These are phyloP conservation scores for Harlomillsia oculata DNA, from an alignment of 1,140 invertebrate genomes.

Conservation along the genomic window DNA sequence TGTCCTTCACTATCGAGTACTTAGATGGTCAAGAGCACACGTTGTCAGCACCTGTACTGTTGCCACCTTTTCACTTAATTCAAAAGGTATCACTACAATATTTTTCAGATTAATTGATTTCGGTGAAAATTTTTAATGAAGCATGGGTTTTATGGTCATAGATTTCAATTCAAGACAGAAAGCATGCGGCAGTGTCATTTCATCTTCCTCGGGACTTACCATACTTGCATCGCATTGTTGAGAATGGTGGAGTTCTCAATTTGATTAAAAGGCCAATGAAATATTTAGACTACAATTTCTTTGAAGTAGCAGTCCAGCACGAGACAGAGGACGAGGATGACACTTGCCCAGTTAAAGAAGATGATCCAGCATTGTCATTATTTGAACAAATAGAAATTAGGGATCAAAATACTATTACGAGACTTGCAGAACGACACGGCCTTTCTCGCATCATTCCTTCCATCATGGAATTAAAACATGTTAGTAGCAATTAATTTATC, in stretches of 20 bases:
- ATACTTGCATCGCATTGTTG: conserved; percentile 27
- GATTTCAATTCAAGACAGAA: conserved; percentile 16
- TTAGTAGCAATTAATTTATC: conserved; percentile 7
- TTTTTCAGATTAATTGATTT: not conserved
- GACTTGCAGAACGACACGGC: conserved; percentile 21
- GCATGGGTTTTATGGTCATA: conserved; percentile 1
- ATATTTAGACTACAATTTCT: conserved; percentile 13
- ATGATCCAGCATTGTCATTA: not conserved
- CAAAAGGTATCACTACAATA: conserved; percentile 16
- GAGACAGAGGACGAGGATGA: conserved; percentile 19
- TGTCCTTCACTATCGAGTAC: conserved; percentile 30
- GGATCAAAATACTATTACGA: conserved; percentile 18
- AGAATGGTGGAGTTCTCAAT: conserved; percentile 22
- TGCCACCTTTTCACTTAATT: conserved; percentile 31
- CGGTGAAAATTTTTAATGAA: not conserved
- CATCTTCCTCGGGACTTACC: conserved; percentile 22
- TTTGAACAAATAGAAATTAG: conserved; percentile 20
- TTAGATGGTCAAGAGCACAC: conserved; percentile 20
- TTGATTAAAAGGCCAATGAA: conserved; percentile 25
- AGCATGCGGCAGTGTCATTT: conserved; percentile 20
- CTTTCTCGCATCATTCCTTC: conserved; percentile 41
- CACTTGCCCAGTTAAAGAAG: not conserved
- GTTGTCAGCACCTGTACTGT: conserved; percentile 19
- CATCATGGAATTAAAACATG: conserved; percentile 34
- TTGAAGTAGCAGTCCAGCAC: conserved; percentile 28